Evolutionary conservation across 2,888 invertebrate genomes (phyloP), one percentile per base, ranked within the genome.

Genomic region (Axea sp.): DNA sequence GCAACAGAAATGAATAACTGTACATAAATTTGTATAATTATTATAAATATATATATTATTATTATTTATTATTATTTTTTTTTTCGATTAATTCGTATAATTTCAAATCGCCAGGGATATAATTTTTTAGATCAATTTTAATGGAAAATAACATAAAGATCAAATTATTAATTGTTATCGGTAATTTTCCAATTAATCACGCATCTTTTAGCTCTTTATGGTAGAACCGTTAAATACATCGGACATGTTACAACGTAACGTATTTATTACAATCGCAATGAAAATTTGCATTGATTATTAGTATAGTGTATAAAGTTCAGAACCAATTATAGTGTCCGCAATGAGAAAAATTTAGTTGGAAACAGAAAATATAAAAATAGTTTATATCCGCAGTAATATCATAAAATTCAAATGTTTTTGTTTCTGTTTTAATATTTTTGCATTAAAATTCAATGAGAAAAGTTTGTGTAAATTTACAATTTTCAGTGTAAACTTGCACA

Each of bases 221-320:
- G 47, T 47, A 49, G 8, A 57, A 35, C 31, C 47, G 35, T 67
- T 47, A 57, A 57, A 57, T 57, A 57, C 57, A 31, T 57, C 39
- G 37, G 17, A 33, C 49, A 45, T 47, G 41, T 57, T 55, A 57
- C 49, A 67, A 28, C 55, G 31, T 39, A 2, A 41, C 28, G 45
- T 65, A 55, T 65, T 65, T 65, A 55, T 65, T 55, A 51, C 65
- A 55, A 45, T 37, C 33, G 35, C 45, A 45, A 47, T 55, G 55
- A 28, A 65, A 55, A 45, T 45, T 47, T 55, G 65, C 55, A 37
- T 65, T 37, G 47, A 53, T 53, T 47, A 55, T 55, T 55, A 28
- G 39, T 7, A n/a, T 41, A 49, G 60, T 41, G 24, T 31, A 49
- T 41, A 49, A 49, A 35, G 49, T 49, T 60, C 28, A 14, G 6